These are phyloP conservation scores for Osmoderma eremita DNA, from an alignment of 2,888 invertebrate species.

Conservation along the genomic window DNA sequence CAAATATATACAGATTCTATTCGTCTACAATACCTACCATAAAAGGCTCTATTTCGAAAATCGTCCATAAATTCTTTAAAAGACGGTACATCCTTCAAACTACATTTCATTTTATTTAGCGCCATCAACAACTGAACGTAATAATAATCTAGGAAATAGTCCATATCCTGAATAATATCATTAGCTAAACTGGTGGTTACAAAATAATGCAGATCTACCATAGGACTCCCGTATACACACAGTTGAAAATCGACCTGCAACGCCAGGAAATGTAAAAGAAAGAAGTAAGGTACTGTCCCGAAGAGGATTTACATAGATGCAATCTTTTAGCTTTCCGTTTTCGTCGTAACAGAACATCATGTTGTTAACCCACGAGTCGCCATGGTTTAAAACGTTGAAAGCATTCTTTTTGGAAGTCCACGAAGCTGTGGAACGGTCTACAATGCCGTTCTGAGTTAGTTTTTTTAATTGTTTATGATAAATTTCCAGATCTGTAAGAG, in stretches of 20 bases:
- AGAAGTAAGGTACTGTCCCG: background rate
- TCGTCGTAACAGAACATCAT: constrained; percentile 65
- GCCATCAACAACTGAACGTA: constrained; percentile 54
- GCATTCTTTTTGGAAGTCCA: constrained; percentile 53
- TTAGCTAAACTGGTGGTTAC: constrained; percentile 61
- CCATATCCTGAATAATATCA: constrained; percentile 54
- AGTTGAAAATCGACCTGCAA: constrained; percentile 66
- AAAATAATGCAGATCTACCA: constrained; percentile 64
- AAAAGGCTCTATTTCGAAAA: constrained; percentile 55
- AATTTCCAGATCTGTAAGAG: constrained; percentile 56
- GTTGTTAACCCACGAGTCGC: constrained; percentile 68
- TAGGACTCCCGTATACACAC: constrained; percentile 61
- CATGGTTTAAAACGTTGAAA: constrained; percentile 66
- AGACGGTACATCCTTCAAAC: constrained; percentile 56
- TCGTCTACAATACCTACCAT: constrained; percentile 54
- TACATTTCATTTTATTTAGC: constrained; percentile 54
- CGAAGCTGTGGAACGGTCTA: constrained; percentile 47
- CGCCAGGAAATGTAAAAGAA: constrained; percentile 36
- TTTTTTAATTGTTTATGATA: constrained; percentile 62
- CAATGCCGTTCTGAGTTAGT: constrained; percentile 47
- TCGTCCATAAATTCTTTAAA: constrained; percentile 56
- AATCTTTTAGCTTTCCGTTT: constrained; percentile 58
- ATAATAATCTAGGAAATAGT: constrained; percentile 56
- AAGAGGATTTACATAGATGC: constrained; percentile 60
- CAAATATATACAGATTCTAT: no score